Percentiles rank a stretch among this genome's conserved stretches.
phyloP scores from a whole-genome alignment of 2,113 vertebrate genomes.

The Lepus timidus region DNA sequence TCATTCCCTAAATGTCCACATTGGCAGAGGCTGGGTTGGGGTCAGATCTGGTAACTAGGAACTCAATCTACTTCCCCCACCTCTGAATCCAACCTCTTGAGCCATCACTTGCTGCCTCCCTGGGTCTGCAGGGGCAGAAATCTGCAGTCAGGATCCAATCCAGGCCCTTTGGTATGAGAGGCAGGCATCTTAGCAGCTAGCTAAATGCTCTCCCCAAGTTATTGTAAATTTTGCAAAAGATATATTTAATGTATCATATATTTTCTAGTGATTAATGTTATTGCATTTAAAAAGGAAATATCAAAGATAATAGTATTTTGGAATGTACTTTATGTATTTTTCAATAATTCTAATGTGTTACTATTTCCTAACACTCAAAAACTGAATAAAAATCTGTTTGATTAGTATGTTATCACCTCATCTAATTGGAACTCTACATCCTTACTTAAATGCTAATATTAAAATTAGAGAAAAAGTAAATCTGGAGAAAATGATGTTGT shows the following conservation, averaged over 20 bases:
- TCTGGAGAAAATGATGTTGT: neutral
- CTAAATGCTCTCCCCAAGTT: no score
- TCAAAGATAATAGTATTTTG: neutral
- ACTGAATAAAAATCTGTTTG: neutral
- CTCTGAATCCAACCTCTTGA: no score
- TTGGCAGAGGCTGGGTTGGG: no score
- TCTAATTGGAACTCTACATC: neutral
- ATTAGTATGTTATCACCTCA: neutral
- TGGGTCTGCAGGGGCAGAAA: no score
- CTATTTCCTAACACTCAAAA: neutral
- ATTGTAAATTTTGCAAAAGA: neutral
- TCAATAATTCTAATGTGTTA: neutral
- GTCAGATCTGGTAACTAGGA: no score
- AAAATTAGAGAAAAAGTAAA: neutral
- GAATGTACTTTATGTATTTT: neutral
- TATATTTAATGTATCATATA: neutral
- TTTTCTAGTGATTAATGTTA: neutral
- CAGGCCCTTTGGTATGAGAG: no score
- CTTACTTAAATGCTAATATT: neutral
- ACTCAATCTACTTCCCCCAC: no score
- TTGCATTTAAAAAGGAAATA: neutral
- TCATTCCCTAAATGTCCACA: no score
- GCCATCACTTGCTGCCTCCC: no score
- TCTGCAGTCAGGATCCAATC: no score
- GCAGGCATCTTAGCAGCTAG: no score